These are phyloP conservation scores for Ormyrus rosae DNA, from an alignment of 2,888 invertebrate genomes.

Conservation along the genomic window DNA sequence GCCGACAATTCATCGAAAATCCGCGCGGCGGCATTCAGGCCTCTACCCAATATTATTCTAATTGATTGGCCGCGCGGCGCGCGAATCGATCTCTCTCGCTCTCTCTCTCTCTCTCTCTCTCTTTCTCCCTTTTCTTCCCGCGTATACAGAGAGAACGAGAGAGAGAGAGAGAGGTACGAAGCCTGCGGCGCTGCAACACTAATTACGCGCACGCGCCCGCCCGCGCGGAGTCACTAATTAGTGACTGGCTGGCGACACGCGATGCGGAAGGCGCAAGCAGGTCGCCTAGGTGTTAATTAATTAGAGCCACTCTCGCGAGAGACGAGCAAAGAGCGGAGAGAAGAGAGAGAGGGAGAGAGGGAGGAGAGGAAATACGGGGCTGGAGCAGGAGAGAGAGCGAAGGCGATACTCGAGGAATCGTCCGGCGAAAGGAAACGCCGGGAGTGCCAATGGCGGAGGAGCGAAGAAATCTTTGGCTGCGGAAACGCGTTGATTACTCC, in stretches of 20 bases:
- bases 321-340: constrained; percentile 5
- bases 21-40: background rate
- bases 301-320: constrained; percentile 70
- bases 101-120: background rate
- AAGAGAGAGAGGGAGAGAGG: background rate
- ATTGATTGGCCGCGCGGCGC: constrained; percentile 33
- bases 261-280: constrained; percentile 48
- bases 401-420: constrained; percentile 23
- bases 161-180: too few relatives aligned
- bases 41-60: constrained; percentile 11
- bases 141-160: background rate
- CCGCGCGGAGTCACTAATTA: constrained; percentile 71
- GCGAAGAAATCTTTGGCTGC: background rate
- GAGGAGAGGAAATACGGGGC: too few relatives aligned
- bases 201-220: constrained; percentile 66
- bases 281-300: constrained; percentile 74
- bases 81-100: constrained; percentile 16
- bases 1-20: constrained; percentile 38
- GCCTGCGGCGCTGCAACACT: constrained; percentile 63
- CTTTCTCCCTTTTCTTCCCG: background rate
- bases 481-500: too few relatives aligned
- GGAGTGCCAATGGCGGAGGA: background rate
- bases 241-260: constrained; percentile 60
- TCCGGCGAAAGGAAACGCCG: background rate
- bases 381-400: background rate